phyloP scores from a whole-genome alignment of 2,113 vertebrate genomes.

The Rhabdornis inornatus region DNA sequence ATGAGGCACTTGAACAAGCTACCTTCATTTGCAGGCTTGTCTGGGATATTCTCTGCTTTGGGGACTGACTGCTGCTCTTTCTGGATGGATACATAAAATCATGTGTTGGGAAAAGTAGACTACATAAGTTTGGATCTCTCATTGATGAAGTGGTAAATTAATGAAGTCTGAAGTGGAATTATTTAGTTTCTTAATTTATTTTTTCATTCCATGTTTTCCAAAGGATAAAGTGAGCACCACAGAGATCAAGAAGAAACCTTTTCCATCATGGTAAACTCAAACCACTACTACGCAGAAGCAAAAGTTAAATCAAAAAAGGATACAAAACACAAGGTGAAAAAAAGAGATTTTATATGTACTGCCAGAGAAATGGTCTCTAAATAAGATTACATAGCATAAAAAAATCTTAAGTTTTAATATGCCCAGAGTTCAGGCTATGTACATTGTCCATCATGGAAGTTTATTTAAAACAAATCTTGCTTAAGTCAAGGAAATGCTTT shows the following conservation, averaged over 20 bases:
- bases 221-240: neutral
- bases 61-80: neutral
- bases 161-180: neutral
- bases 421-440: neutral
- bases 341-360: neutral
- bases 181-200: neutral
- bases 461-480: neutral
- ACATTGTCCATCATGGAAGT: neutral
- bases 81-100: neutral
- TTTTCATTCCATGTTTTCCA: neutral
- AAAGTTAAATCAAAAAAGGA: neutral
- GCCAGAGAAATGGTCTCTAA: neutral
- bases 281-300: neutral
- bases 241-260: neutral
- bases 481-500: neutral
- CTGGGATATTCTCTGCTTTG: neutral
- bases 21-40: neutral
- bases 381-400: neutral
- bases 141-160: neutral
- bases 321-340: neutral
- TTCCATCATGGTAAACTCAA: neutral
- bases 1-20: neutral
- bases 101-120: neutral
- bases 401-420: neutral
- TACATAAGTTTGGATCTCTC: neutral